Evolutionary conservation across 2,797 vertebrate species (phyloP).

Genomic region (Catharus ustulatus): DNA sequence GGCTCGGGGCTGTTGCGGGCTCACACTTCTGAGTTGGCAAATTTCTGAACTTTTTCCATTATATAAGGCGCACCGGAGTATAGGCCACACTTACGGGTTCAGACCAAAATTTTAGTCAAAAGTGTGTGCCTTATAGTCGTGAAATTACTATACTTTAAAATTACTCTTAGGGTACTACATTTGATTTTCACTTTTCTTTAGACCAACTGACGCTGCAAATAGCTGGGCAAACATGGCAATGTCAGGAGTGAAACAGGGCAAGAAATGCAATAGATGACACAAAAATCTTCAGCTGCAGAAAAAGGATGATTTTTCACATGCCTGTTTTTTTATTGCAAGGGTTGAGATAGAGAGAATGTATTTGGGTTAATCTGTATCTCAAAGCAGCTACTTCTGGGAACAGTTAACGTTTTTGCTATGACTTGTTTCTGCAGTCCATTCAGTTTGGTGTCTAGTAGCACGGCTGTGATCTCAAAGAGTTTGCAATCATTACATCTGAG

Average conservation of each 20-base stretch:
- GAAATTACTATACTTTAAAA: neutral
- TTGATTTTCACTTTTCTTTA: neutral
- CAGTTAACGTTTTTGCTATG: constrained; percentile 9
- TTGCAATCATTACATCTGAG: constrained; percentile 32
- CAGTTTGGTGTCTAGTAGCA: constrained; percentile 8
- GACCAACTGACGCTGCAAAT: neutral
- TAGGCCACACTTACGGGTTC: no score
- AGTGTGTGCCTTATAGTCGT: no score
- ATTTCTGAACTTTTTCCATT: no score
- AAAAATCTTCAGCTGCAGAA: neutral
- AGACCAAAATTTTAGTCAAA: no score
- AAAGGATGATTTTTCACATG: neutral
- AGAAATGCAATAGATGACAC: neutral
- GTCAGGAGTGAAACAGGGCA: neutral
- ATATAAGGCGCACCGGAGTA: no score
- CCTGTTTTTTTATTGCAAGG: neutral
- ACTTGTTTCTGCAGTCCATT: constrained; percentile 18
- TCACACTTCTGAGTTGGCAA: no score
- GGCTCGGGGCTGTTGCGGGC: no score
- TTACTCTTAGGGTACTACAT: neutral
- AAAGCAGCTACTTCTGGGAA: neutral
- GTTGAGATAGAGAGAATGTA: neutral
- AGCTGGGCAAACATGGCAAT: neutral
- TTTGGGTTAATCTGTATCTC: neutral
- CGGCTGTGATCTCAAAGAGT: constrained; percentile 18